Conservation (phyloP, 2,888 invertebrate genomes). For the Tuberolachnus salignus region DNA sequence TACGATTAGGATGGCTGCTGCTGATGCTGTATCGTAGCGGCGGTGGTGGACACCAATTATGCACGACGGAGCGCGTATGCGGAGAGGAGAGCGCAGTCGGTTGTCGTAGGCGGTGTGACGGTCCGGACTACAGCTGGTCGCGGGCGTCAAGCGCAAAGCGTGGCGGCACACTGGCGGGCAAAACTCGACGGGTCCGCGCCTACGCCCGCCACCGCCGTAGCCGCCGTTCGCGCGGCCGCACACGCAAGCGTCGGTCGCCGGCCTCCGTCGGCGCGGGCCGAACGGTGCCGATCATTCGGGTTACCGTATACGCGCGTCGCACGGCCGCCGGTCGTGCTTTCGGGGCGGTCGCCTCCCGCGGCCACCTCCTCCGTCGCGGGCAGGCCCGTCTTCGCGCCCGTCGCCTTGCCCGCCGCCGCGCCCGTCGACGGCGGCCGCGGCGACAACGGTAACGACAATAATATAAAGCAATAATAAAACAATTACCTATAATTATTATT, state of each 20-base stretch:
- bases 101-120: constrained; percentile 27
- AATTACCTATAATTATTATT: neutral
- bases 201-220: constrained; percentile 48
- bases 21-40: no score
- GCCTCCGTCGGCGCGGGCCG: constrained; percentile 18
- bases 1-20: neutral
- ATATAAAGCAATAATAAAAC: neutral
- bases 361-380: constrained; percentile 29
- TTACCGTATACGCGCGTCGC: neutral
- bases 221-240: constrained; percentile 26
- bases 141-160: constrained; percentile 54
- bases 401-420: neutral
- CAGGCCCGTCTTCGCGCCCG: neutral
- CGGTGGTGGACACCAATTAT: neutral
- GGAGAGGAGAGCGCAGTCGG: constrained; percentile 10
- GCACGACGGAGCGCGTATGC: neutral
- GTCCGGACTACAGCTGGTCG: constrained; percentile 23
- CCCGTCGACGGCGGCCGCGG: neutral
- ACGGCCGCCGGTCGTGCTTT: no score
- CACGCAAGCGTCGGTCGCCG: constrained; percentile 21
- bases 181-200: constrained; percentile 53
- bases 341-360: constrained; percentile 40
- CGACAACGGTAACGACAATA: no score
- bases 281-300: constrained; percentile 31
- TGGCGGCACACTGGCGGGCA: constrained; percentile 56